These are phyloP conservation scores for Drosophila pachea DNA, from an alignment of 1,140 invertebrate species.

Conservation along the genomic window DNA sequence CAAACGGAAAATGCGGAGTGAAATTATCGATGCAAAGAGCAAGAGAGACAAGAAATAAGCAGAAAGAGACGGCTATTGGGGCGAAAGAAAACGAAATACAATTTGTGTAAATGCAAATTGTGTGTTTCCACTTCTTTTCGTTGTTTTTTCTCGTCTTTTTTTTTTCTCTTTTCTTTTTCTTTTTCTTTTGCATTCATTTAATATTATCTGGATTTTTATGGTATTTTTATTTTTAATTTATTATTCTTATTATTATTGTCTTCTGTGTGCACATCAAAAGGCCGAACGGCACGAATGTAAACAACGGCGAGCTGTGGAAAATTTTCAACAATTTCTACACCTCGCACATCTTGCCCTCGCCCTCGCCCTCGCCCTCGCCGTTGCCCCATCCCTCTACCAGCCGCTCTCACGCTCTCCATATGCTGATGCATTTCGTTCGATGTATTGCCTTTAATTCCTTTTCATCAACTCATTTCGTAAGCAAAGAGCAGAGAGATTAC, in stretches of 20 bases:
- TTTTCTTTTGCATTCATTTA: conserved; percentile 12
- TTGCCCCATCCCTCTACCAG: too few species aligned
- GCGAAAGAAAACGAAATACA: background rate
- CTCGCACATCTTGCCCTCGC: background rate
- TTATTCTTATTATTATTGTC: conserved; percentile 38
- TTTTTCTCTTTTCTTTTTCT: conserved; percentile 4
- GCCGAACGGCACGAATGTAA: conserved; percentile 24
- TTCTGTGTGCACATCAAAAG: conserved; percentile 21
- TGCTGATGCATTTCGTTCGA: conserved; percentile 4
- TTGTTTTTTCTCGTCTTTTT: background rate
- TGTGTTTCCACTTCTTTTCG: conserved; percentile 2
- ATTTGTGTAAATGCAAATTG: conserved; percentile 16
- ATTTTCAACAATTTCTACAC: conserved; percentile 34
- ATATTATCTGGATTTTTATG: background rate
- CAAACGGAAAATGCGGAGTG: conserved; percentile 40
- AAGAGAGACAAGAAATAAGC: too few species aligned
- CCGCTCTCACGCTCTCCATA: background rate
- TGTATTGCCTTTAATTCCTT: conserved; percentile 1
- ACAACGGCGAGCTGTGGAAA: conserved; percentile 38
- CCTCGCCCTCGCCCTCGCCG: too few species aligned
- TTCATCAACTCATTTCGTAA: background rate
- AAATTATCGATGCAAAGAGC: conserved; percentile 29
- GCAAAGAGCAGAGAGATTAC: too few species aligned
- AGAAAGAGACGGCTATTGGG: too few species aligned
- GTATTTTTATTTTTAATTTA: conserved; percentile 12